A percentile compares a stretch with the other conserved stretches of the same genome.
Evolutionary conservation across 2,888 invertebrate genomes (phyloP).

Genomic region (Tolmerus cingulatus): DNA sequence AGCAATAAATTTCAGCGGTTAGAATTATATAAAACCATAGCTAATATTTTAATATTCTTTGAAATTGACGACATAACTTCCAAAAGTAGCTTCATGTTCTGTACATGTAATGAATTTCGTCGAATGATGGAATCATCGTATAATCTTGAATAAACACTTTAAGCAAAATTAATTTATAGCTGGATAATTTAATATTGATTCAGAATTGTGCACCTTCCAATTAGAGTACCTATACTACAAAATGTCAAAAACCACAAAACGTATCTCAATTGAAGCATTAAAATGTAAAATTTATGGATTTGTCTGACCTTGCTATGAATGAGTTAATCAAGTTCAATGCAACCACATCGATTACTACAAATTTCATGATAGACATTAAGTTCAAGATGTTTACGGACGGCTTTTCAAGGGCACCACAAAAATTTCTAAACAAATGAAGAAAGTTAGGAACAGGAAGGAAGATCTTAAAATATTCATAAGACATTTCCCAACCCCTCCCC

Average conservation of each 20-base stretch:
- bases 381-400: background rate
- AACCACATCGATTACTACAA: background rate
- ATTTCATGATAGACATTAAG: background rate
- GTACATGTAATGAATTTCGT: too few relatives aligned
- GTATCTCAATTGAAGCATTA: background rate
- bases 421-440: background rate
- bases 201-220: too few relatives aligned
- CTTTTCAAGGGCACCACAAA: background rate
- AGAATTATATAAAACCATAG: too few relatives aligned
- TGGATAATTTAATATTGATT: background rate
- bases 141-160: too few relatives aligned
- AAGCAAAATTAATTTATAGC: background rate
- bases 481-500: background rate
- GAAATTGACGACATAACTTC: too few relatives aligned
- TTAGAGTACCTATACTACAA: background rate
- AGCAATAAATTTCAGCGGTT: background rate
- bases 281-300: background rate
- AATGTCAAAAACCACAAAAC: background rate
- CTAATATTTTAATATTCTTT: too few relatives aligned
- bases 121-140: too few relatives aligned
- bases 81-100: too few relatives aligned
- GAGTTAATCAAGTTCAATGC: constrained; percentile 25
- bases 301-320: background rate
- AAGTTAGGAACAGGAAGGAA: background rate
- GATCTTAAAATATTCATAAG: background rate